These are phyloP conservation scores for Laothoe populi DNA, from an alignment of 2,888 invertebrate species.

Conservation along the genomic window DNA sequence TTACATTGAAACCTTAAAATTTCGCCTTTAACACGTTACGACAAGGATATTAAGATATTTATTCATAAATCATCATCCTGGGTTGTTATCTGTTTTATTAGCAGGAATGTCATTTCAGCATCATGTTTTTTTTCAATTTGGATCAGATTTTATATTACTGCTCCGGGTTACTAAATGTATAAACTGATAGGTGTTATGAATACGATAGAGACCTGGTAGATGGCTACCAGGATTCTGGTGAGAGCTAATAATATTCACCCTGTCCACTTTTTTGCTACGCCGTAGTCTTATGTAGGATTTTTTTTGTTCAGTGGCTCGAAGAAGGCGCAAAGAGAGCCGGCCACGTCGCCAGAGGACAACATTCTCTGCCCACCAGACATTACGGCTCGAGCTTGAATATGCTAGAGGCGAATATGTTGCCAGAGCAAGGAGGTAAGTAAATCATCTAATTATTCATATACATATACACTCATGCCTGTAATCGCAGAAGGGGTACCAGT, in stretches of 20 bases:
- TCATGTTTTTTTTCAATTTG: no score
- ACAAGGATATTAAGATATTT: slow-evolving; percentile 23
- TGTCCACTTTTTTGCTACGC: no score
- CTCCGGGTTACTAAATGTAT: no score
- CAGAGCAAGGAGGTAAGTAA: slow-evolving; percentile 90
- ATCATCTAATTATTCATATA: no score
- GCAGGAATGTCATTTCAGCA: no score
- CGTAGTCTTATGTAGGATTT: background rate
- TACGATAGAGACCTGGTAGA: no score
- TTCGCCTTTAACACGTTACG: slow-evolving; percentile 38
- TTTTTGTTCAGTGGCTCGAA: slow-evolving; percentile 88
- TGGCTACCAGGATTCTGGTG: no score
- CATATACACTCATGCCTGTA: no score
- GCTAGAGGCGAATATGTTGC: slow-evolving; percentile 97
- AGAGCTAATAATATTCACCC: no score
- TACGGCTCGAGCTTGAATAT: slow-evolving; percentile 95
- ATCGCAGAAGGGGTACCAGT: no score
- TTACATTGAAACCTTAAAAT: slow-evolving; percentile 67
- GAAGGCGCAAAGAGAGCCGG: slow-evolving; percentile 93
- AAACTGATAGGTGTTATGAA: no score
- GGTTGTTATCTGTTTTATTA: background rate
- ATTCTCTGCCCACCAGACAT: slow-evolving; percentile 96
- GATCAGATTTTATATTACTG: no score
- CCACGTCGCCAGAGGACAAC: slow-evolving; percentile 96
- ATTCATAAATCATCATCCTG: slow-evolving; percentile 4